These are phyloP conservation scores for Hedychridium roseum DNA, from an alignment of 2,888 invertebrate genomes.

Conservation along the genomic window DNA sequence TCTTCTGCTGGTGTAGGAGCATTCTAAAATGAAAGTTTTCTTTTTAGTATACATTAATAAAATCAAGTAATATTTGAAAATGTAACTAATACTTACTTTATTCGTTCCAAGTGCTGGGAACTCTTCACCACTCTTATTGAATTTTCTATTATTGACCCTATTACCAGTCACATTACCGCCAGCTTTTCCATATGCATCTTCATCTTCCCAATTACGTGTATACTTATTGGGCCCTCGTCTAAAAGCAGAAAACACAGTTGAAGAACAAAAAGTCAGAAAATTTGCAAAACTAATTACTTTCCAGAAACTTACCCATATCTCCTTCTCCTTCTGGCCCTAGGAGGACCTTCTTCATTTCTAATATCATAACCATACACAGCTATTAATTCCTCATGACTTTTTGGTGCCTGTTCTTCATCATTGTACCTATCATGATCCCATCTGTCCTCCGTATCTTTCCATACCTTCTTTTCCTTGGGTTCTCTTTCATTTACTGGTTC, in stretches of 20 bases:
- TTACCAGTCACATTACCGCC: constrained; percentile 50
- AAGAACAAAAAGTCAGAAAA: neutral
- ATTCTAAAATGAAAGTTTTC: constrained; percentile 37
- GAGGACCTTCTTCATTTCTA: constrained; percentile 89
- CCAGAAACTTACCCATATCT: constrained; percentile 82
- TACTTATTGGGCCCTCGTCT: constrained; percentile 92
- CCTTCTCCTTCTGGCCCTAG: constrained; percentile 83
- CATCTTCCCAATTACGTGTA: constrained; percentile 92
- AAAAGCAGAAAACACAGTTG: neutral
- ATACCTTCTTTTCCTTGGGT: constrained; percentile 62
- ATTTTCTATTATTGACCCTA: constrained; percentile 49
- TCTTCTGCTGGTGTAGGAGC: constrained; percentile 45
- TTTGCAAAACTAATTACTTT: no score
- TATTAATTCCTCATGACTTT: constrained; percentile 84
- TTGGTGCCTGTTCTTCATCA: constrained; percentile 84
- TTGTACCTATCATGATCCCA: constrained; percentile 91
- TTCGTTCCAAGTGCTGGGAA: constrained; percentile 66
- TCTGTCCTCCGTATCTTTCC: constrained; percentile 72
- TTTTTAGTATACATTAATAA: constrained; percentile 2
- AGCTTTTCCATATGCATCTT: constrained; percentile 82
- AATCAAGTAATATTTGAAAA: neutral
- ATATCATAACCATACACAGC: constrained; percentile 94
- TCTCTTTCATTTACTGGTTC: constrained; percentile 54
- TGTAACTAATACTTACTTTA: constrained; percentile 16
- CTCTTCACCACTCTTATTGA: constrained; percentile 65